These are phyloP conservation scores for Lasioglossum leucozonium DNA, from an alignment of 2,888 invertebrate genomes.

Conservation along the genomic window DNA sequence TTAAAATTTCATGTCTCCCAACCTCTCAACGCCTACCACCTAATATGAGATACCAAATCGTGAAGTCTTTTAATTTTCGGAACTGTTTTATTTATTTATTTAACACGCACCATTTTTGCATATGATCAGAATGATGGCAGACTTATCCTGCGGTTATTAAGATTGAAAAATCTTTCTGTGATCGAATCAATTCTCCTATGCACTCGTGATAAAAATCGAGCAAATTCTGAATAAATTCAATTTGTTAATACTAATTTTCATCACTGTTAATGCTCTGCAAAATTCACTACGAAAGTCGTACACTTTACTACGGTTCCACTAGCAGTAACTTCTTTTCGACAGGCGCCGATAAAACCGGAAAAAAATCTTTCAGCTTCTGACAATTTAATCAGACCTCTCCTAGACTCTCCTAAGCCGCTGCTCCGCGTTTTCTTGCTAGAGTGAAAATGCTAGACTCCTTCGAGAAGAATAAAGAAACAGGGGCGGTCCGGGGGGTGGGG, in stretches of 20 bases:
- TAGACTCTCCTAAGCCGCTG: neutral
- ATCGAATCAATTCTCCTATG: too few relatives aligned
- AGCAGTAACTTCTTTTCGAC: neutral
- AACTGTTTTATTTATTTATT: too few relatives aligned
- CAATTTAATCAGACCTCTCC: neutral
- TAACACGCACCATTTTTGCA: too few relatives aligned
- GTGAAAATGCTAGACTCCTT: neutral
- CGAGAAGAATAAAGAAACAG: neutral
- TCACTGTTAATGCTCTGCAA: too few relatives aligned
- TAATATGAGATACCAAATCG: neutral
- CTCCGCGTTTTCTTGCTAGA: neutral
- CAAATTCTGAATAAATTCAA: too few relatives aligned
- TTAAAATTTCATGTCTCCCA: neutral
- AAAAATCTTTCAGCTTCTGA: neutral
- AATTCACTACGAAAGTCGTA: too few relatives aligned
- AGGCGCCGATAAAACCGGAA: neutral
- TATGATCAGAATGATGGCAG: too few relatives aligned
- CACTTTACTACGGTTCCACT: neutral
- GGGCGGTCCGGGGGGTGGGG: neutral
- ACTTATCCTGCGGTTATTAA: too few relatives aligned
- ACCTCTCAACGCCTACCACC: neutral
- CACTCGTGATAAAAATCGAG: too few relatives aligned
- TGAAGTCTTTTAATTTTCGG: neutral
- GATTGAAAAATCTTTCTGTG: too few relatives aligned
- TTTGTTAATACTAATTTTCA: too few relatives aligned